Base-by-base conservation (phyloP, 2,797 vertebrate genomes). In the Peromyscus nudipes region DNA sequence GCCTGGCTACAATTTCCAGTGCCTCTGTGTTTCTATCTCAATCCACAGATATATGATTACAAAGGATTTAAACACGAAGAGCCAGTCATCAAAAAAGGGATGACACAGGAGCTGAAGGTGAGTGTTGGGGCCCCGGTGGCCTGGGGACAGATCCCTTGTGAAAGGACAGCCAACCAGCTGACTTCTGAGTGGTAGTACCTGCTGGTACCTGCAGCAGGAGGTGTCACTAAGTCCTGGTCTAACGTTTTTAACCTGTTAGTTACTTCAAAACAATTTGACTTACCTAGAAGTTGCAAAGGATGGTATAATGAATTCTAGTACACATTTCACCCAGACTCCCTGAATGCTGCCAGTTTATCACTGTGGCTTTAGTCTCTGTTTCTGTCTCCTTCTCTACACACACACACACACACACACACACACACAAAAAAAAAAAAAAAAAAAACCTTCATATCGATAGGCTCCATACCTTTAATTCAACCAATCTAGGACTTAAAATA, bases 61-160 rank as follows among this genome's bases (percentile, higher is more conserved):
- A 97, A 96, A 89, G 75, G 31, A 88, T 17, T 34, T 73, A 95
- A 94, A 94, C 86, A 82, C 31, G 90, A 97, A 76, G 90, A 94
- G 77, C 87, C 43, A 0, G 71, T 93, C 55, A 34, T 52, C 92
- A 97, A 91, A 83, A 25, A 37, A 31, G 92, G 84, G 88, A 95
- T 94, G 52, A 97, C 92, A 0, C 88, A n/a, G 3, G 96, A 92
- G 49, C 76, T 98, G 2, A 97, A 97, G 96, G 97, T 97, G 21
- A 64, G 97, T 52, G 46, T 10, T 3, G 1, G 29, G 6, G 31
- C 43, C 34, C 55, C 2, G 49, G 69, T 0, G 1, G 6, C 12
- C 0, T 8, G 17, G 84, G 40, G 21, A 4, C 37, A 46, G 29
- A 5, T 19, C 34, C 43, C 2, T 10, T 0, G 16, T 2, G 82